Evolutionary conservation across 2,797 vertebrate species (phyloP), one percentile per base, ranked within the genome.

Genomic region (Gallinago solitaria): DNA sequence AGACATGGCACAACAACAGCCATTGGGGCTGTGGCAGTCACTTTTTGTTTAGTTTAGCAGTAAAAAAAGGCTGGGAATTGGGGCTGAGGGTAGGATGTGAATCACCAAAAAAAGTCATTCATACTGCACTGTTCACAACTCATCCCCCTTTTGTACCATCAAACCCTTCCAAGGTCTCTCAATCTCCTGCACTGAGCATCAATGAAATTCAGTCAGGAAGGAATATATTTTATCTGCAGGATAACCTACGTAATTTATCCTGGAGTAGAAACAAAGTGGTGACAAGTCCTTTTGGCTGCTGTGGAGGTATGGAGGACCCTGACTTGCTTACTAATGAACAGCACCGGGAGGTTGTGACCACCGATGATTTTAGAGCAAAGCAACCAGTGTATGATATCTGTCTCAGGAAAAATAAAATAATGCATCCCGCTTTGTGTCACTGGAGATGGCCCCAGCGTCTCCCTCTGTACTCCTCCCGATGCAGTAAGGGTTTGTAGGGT

Each of bases 301-400:
- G 9, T n/a, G 28, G 18, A 56, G 32, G 17, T 35, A 37, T 4
- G 10, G 15, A 53, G 16, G 27, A 37, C 53, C 23, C 45, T 68
- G 21, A 45, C 51, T 67, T 64, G 14, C 7, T 30, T n/a, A 43
- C n/a, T 73, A 70, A 77, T 0, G 0, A 84, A 60, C 7, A 87
- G 50, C 0, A 0, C 37, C 43, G 5, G 9, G 12, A 94, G 3
- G 41, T 4, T 79, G 59, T 82, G 17, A 70, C 33, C 37, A 33
- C 20, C 0, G 0, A 11, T 0, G 5, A 43, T 56, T 86, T 82
- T 16, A 74, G 28, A 93, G 28, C 2, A 3, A 87, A 79, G 51
- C 18, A 86, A 67, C 10, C 50, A 70, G 16, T 15, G n/a, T 21
- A 35, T 28, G 70, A n/a, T 6, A 70, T 32, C 41, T 61, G 6